phyloP scores from a whole-genome alignment of 2,888 invertebrate species.

The Eledone cirrhosa region DNA sequence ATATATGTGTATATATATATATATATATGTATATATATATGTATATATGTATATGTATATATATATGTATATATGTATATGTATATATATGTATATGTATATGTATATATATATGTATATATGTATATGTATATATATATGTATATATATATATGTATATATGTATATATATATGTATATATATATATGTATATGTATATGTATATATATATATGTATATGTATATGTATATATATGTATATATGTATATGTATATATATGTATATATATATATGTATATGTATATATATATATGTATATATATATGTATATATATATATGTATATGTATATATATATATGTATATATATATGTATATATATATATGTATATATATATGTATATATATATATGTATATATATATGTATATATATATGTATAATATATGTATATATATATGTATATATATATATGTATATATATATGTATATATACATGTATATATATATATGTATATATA shows the following conservation, averaged over 20 bases:
- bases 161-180: background rate
- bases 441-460: too few relatives aligned
- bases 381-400: background rate
- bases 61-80: too few relatives aligned
- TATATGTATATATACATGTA: background rate
- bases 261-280: slow-evolving; percentile 18
- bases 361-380: background rate
- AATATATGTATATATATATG: too few relatives aligned
- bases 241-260: background rate
- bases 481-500: background rate
- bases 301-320: background rate
- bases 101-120: background rate
- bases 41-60: too few relatives aligned
- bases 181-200: background rate
- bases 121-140: background rate
- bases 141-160: background rate
- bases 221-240: background rate
- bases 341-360: background rate
- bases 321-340: background rate
- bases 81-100: too few relatives aligned
- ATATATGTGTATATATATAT: too few relatives aligned
- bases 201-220: background rate
- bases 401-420: too few relatives aligned
- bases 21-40: too few relatives aligned
- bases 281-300: background rate